Evolutionary conservation across 1,140 invertebrate species (phyloP).

Genomic region (Orchesella cincta): DNA sequence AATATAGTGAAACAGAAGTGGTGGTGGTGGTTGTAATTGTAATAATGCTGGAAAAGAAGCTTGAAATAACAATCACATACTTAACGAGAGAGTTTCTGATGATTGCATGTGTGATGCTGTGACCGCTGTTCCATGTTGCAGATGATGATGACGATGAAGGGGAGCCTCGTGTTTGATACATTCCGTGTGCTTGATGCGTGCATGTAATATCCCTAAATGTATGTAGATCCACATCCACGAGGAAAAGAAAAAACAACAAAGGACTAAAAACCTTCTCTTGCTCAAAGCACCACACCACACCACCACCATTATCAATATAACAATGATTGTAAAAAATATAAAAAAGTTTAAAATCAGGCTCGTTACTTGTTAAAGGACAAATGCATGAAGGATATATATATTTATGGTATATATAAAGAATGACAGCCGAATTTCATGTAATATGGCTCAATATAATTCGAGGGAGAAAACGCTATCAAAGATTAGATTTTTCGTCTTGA

Average conservation of each 20-base stretch:
- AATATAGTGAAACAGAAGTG: not conserved
- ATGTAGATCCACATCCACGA: not conserved
- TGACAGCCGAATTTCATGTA: no score
- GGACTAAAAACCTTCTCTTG: not conserved
- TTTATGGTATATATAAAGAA: not conserved
- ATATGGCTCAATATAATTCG: no score
- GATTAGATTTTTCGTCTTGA: slow-evolving; percentile 5
- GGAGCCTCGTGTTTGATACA: not conserved
- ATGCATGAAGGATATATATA: no score
- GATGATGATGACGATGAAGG: not conserved
- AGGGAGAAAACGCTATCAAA: no score
- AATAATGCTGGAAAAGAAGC: not conserved
- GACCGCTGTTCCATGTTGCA: not conserved
- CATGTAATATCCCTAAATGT: not conserved
- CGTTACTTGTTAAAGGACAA: not conserved
- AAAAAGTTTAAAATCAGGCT: slow-evolving; percentile 20
- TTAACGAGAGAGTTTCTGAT: not conserved
- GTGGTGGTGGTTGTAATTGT: slow-evolving; percentile 3
- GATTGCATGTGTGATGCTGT: slow-evolving; percentile 13
- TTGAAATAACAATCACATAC: slow-evolving; percentile 18
- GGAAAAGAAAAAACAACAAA: not conserved
- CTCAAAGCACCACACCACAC: not conserved
- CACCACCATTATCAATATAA: not conserved
- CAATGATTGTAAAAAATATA: not conserved
- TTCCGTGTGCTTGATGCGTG: no score